Base-by-base conservation (phyloP, 2,113 vertebrate genomes). In the Hoplias malabaricus region DNA sequence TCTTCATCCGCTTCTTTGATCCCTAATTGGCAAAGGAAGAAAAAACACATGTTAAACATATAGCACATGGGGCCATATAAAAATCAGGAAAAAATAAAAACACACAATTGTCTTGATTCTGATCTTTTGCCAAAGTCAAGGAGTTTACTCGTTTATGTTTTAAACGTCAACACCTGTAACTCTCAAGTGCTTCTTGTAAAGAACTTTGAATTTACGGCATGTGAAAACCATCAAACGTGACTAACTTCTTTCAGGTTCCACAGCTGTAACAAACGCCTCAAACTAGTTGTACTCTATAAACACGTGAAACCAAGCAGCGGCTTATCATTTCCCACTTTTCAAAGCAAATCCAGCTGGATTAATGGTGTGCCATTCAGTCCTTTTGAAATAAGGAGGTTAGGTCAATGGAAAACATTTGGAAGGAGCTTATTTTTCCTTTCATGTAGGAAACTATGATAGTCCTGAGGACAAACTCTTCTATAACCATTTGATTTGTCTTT, bases 1-100 rank as follows among this genome's bases (percentile, higher is more conserved):
- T 93, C 93, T 54, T 92, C 93, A 74, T 99, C 95, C 27, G 96
- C 95, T 82, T 93, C 93, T 87, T 95, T 95, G 84, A 98, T 90
- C 59, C 97, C 98, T 99, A 27, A 25, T 68, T 3, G 40, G 9
- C 27, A 43, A 25, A 38, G 53, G 38, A 9, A 69, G 21, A 21
- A 66, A 57, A 54, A 68, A 48, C 29, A 16, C 3, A 7, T 8
- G 16, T 71, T 40, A 74, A 71, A 78, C 16, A 16, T 48, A 65
- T 42, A 23, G n/a, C 21, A 10, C 7, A 73, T 4, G 33, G 48
- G 6, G 6, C 33, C 29, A 40, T 21, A 38, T 70, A 65, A 77
- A 84, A 31, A 0, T 13, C 12, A 50, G 50, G 11, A 71, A 59
- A 75, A 73, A 38, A 19, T 14, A 34, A 62, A 62, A 76, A 42